A percentile compares a stretch with the other conserved stretches of the same genome.
phyloP scores from a whole-genome alignment of 2,888 invertebrate species.

The Bombylius major region DNA sequence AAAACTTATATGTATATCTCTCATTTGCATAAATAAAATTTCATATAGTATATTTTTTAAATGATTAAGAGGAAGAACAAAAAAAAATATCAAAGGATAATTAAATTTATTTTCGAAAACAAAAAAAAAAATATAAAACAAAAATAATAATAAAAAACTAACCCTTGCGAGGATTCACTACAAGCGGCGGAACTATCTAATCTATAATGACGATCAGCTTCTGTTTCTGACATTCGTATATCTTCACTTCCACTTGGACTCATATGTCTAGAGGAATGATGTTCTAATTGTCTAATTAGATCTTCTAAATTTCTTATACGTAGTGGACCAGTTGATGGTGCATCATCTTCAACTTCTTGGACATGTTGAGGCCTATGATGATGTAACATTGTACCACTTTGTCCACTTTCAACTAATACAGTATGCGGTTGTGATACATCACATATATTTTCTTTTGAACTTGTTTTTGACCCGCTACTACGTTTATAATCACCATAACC shows the following conservation, averaged over 20 bases:
- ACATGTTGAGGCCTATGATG: constrained; percentile 39
- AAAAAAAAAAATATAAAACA: not conserved
- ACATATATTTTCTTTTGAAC: constrained; percentile 63
- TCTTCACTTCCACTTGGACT: constrained; percentile 86
- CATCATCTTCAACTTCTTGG: constrained; percentile 58
- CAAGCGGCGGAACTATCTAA: constrained; percentile 60
- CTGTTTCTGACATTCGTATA: constrained; percentile 70
- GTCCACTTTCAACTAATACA: constrained; percentile 36
- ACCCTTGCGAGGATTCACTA: constrained; percentile 64
- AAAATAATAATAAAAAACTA: constrained; percentile 26
- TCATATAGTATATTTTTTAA: too few relatives aligned
- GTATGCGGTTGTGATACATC: constrained; percentile 52
- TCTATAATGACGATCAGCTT: constrained; percentile 77
- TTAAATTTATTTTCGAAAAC: not conserved
- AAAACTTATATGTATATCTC: too few relatives aligned
- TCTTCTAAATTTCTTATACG: constrained; percentile 85
- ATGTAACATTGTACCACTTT: constrained; percentile 24
- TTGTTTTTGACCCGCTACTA: constrained; percentile 37
- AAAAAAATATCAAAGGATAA: too few relatives aligned
- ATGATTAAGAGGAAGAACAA: too few relatives aligned
- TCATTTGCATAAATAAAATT: too few relatives aligned
- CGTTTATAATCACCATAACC: constrained; percentile 53
- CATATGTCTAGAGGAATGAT: constrained; percentile 75
- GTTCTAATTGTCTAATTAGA: constrained; percentile 75
- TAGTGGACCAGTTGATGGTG: constrained; percentile 68